Conservation (phyloP, 2,113 vertebrate species). For the Myotis yumanensis region DNA sequence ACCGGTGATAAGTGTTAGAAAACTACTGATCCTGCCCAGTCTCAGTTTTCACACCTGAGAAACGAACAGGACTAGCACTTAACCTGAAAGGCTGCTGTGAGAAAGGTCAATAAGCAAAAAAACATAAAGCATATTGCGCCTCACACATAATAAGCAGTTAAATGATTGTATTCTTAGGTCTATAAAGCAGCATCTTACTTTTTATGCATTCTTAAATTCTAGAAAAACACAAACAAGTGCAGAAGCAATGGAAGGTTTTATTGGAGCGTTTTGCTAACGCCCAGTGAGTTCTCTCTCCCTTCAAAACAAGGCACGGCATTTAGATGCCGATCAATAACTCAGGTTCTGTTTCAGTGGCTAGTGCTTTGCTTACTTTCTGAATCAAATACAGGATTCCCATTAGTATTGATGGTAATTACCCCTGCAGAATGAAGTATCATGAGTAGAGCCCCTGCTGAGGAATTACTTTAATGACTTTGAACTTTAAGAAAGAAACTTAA, state of each 20-base stretch:
- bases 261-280: not conserved
- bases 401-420: constrained; percentile 12
- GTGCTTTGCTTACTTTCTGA: not conserved
- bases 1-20: not conserved
- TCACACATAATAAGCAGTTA: not conserved
- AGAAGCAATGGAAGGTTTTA: not conserved
- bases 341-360: not conserved
- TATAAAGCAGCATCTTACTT: not conserved
- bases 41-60: not conserved
- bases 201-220: not conserved
- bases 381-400: not conserved
- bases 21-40: not conserved
- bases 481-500: constrained; percentile 51
- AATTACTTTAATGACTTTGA: constrained; percentile 34
- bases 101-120: not conserved
- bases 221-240: not conserved
- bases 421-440: constrained; percentile 14
- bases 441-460: constrained; percentile 14
- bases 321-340: not conserved
- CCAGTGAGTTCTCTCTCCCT: not conserved
- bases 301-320: not conserved
- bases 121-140: not conserved
- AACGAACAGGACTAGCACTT: not conserved
- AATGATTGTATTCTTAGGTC: not conserved
- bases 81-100: not conserved